Percentiles rank a stretch among this genome's conserved stretches.
Conservation (phyloP, 2,888 invertebrate species). For the Eretmocerus hayati region DNA sequence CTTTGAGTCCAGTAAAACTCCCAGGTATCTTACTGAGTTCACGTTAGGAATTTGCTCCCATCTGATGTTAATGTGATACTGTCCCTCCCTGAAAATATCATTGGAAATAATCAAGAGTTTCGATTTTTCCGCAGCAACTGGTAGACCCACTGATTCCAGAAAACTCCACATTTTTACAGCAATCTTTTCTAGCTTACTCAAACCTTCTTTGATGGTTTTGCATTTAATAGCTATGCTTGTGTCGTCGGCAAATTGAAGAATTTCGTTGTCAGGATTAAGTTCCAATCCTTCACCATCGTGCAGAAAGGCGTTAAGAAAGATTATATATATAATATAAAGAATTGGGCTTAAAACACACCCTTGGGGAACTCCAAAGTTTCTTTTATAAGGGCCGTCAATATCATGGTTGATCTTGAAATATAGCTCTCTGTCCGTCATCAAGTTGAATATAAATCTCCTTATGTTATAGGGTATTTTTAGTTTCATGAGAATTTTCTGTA, state of each 20-base stretch:
- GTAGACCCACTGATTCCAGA: neutral
- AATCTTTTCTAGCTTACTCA: neutral
- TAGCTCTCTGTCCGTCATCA: slow-evolving; percentile 1
- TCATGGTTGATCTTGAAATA: slow-evolving; percentile 2
- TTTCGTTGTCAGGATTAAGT: no score
- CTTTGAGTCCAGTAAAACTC: neutral
- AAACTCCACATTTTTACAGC: neutral
- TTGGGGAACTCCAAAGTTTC: slow-evolving; percentile 1
- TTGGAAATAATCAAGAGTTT: neutral
- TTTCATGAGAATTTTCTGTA: neutral
- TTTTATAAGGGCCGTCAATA: neutral
- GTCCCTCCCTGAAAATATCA: neutral
- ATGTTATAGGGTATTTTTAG: neutral
- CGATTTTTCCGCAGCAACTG: slow-evolving; percentile 1
- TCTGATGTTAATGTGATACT: no score
- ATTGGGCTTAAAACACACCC: neutral
- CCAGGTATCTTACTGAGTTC: neutral
- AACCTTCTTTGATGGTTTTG: neutral
- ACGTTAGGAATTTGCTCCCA: no score
- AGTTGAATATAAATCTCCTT: neutral
- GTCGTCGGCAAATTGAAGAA: slow-evolving; percentile 2
- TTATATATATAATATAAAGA: neutral
- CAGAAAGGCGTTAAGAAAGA: neutral
- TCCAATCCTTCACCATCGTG: no score
- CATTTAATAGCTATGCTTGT: neutral